A percentile compares a stretch with the other conserved stretches of the same genome.
These are phyloP conservation scores for Cololabis saira DNA, from an alignment of 2,113 vertebrate genomes.

Conservation along the genomic window DNA sequence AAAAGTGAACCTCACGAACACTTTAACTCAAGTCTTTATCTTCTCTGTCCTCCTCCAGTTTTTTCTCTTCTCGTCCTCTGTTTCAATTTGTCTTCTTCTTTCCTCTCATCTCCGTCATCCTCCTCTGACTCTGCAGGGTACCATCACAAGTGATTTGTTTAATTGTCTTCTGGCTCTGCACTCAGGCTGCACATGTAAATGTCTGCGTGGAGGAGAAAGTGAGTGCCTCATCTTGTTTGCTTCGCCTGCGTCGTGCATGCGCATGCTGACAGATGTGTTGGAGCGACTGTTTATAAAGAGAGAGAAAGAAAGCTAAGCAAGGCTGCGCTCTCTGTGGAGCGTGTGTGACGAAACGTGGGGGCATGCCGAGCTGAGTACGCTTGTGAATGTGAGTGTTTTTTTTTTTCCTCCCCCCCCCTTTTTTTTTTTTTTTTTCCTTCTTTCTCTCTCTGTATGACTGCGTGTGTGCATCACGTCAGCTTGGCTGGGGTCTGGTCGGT, in stretches of 20 bases:
- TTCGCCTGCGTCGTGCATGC: slow-evolving; percentile 27
- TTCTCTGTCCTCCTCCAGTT: slow-evolving; percentile 38
- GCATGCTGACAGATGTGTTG: slow-evolving; percentile 35
- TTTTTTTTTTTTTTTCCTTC: not conserved
- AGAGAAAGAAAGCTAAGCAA: slow-evolving; percentile 27
- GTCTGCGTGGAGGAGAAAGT: slow-evolving; percentile 76
- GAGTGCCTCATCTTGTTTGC: slow-evolving; percentile 65
- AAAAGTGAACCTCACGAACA: slow-evolving; percentile 59
- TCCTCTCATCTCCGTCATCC: slow-evolving; percentile 19
- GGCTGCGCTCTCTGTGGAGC: slow-evolving; percentile 45
- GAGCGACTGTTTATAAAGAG: slow-evolving; percentile 41
- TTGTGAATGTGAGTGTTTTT: slow-evolving; percentile 16
- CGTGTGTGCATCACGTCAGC: slow-evolving; percentile 69
- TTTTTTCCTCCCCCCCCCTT: not conserved
- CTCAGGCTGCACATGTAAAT: slow-evolving; percentile 57
- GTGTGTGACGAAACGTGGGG: slow-evolving; percentile 49
- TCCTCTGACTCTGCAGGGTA: slow-evolving; percentile 51
- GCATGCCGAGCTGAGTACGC: slow-evolving; percentile 55
- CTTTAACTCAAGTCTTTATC: slow-evolving; percentile 44
- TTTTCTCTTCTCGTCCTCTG: slow-evolving; percentile 59
- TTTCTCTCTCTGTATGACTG: slow-evolving; percentile 29
- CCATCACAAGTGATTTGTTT: slow-evolving; percentile 59
- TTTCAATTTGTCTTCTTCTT: slow-evolving; percentile 45
- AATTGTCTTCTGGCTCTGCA: slow-evolving; percentile 51
- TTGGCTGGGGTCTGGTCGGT: slow-evolving; percentile 70